Conservation (phyloP, 2,888 invertebrate species). For the Trichogramma dendrolimi region DNA sequence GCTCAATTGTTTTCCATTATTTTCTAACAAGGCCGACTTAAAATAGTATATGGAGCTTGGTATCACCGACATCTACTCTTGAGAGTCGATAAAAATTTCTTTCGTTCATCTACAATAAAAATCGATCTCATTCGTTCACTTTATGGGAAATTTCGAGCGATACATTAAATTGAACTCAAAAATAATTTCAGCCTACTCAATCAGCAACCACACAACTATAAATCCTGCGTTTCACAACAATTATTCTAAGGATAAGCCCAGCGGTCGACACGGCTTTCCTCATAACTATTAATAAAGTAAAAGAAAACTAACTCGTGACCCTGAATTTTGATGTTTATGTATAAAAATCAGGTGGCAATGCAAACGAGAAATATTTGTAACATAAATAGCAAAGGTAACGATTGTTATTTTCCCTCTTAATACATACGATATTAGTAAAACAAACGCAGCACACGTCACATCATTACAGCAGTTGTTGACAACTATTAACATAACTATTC, state of each 20-base stretch:
- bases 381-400: constrained; percentile 43
- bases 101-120: constrained; percentile 1
- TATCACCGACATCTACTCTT: constrained; percentile 21
- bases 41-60: constrained; percentile 18
- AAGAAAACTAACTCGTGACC: constrained; percentile 9
- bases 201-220: too few relatives aligned
- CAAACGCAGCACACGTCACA: constrained; percentile 32
- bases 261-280: constrained; percentile 8
- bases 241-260: constrained; percentile 6
- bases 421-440: constrained; percentile 41
- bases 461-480: constrained; percentile 17
- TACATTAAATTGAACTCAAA: constrained; percentile 15
- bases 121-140: constrained; percentile 6
- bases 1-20: neutral
- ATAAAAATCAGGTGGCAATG: constrained; percentile 35
- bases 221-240: neutral
- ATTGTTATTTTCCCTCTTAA: constrained; percentile 33
- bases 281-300: constrained; percentile 9
- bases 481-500: too few relatives aligned
- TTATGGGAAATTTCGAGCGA: constrained; percentile 4
- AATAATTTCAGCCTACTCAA: constrained; percentile 1
- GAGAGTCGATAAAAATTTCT: constrained; percentile 7
- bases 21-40: constrained; percentile 18
- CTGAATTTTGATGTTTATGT: constrained; percentile 1
- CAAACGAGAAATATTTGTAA: constrained; percentile 48